phyloP scores from a whole-genome alignment of 35 echinoderm and acorn worm species.

The Ophioderma brevispina region DNA sequence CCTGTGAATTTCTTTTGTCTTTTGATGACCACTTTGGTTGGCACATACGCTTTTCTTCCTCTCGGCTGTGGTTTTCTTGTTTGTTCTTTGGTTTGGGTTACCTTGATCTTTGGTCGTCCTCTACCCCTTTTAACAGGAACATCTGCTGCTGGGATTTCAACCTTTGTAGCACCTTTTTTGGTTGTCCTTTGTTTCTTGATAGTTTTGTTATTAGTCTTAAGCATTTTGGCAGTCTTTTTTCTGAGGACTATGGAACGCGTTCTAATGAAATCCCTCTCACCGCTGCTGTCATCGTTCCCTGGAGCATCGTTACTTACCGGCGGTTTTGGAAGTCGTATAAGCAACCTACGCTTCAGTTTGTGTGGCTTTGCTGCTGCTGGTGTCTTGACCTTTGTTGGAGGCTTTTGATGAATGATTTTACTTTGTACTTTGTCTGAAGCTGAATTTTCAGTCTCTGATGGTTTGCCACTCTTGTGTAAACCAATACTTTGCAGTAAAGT shows the following conservation, averaged over 20 bases:
- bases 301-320: too few species aligned
- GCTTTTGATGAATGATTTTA: background rate
- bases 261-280: background rate
- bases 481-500: background rate
- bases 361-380: too few species aligned
- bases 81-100: background rate
- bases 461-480: background rate
- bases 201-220: background rate
- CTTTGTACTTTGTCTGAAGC: background rate
- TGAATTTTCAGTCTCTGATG: background rate
- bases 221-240: background rate
- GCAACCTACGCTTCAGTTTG: too few species aligned
- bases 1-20: background rate
- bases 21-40: background rate
- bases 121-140: background rate
- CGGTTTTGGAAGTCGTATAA: too few species aligned
- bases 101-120: background rate
- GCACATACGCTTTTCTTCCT: background rate
- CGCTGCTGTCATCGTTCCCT: background rate
- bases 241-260: background rate
- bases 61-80: background rate
- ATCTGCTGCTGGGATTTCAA: background rate
- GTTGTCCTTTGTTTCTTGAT: too few species aligned
- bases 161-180: too few species aligned
- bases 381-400: background rate